Base-by-base conservation (phyloP, 1,140 invertebrate genomes). In the Drosophila ironensis region DNA sequence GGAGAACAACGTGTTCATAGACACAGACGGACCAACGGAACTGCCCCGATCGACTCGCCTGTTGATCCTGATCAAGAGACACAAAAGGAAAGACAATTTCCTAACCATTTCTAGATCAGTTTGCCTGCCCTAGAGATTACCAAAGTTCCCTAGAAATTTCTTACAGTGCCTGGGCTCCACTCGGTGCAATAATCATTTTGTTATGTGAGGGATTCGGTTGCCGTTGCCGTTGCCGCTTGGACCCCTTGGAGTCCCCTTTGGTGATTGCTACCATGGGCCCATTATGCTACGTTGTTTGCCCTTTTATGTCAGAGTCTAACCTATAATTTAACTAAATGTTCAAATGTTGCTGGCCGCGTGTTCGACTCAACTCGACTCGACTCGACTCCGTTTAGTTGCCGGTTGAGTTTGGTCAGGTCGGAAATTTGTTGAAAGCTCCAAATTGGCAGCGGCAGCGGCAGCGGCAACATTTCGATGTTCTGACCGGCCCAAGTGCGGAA, bases 301-400 rank as follows among this genome's bases (percentile, higher is more conserved):
- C 80, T 86, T 86, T 86, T 86, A 86, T 86, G 80, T 86, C 80
- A 86, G 80, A 54, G 52, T 64, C 80, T 63, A 86, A 86, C 80
- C 80, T 86, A 86, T 86, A 86, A 86, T 86, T 86, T 86, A 80
- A 86, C 80, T 86, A 86, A 86, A 86, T 86, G 80, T 80, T 84
- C 74, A 80, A 84, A 84, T 80, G 77, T 77, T 73, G 68, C 68
- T 42, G 67, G 70, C 75, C 59, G 40, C 56, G 54, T 63, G 59
- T 63, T 63, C 33, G 61, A 47, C 30, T 38, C 28, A 44, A 40
- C 17, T 24, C 25, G 25, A 46, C 42, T 24, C 33, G 17, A 30
- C 45, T 9, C 28, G 14, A 12, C n/a, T 17, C 17, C 12, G 12
- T 35, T 16, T 38, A 20, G 9, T 12, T 46, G n/a, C 25, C 51